Conservation (phyloP, 2,888 invertebrate species). For the Leptinotarsa rubiginosa region DNA sequence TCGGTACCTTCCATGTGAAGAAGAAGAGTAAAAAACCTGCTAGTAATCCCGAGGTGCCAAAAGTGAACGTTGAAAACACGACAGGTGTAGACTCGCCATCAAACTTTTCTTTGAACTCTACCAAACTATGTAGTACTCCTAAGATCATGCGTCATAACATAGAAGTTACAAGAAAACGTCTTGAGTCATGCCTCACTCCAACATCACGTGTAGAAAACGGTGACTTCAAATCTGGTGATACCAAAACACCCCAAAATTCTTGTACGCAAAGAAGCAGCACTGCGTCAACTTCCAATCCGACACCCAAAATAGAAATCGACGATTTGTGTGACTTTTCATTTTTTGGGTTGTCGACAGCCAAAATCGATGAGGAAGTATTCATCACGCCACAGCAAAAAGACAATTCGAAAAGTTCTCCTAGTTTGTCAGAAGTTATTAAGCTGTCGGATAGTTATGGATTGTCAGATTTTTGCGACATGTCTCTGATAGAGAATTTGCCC, state of each 20-base stretch:
- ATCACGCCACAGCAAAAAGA: slow-evolving; percentile 13
- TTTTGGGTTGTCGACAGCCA: slow-evolving; percentile 25
- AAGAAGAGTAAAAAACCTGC: slow-evolving; percentile 20
- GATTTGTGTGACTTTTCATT: slow-evolving; percentile 45
- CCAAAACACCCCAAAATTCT: background rate
- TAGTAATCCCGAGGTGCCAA: background rate
- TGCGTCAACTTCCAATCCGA: background rate
- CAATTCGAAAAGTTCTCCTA: background rate
- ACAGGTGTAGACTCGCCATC: slow-evolving; percentile 18
- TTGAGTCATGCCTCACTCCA: background rate
- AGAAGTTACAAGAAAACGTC: slow-evolving; percentile 14
- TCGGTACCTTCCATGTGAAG: slow-evolving; percentile 34
- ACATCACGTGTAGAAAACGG: background rate
- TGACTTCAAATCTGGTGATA: background rate
- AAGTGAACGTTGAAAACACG: background rate
- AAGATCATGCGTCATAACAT: background rate
- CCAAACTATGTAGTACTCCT: slow-evolving; percentile 30
- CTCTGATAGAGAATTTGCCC: slow-evolving; percentile 9
- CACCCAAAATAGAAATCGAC: slow-evolving; percentile 25
- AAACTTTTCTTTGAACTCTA: slow-evolving; percentile 28
- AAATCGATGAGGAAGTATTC: background rate
- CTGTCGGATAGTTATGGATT: slow-evolving; percentile 21
- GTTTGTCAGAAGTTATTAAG: slow-evolving; percentile 7
- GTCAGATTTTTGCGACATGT: slow-evolving; percentile 29
- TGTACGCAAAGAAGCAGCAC: background rate